A percentile compares a stretch with the other conserved stretches of the same genome.
These are phyloP conservation scores for Polypedilum vanderplanki DNA, from an alignment of 1,140 invertebrate species.

Conservation along the genomic window DNA sequence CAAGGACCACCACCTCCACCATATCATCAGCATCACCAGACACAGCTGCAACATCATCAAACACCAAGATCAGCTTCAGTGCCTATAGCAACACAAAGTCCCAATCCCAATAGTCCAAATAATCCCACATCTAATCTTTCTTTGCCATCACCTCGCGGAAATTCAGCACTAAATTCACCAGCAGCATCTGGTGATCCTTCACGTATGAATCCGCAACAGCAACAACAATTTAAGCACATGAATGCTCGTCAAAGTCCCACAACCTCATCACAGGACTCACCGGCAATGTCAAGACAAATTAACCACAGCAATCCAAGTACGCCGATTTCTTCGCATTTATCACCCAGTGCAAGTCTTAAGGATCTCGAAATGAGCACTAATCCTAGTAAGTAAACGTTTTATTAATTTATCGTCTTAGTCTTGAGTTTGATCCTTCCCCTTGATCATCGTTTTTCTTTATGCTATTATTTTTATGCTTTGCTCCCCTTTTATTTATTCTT, in stretches of 20 bases:
- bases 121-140: slow-evolving; percentile 65
- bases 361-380: slow-evolving; percentile 30
- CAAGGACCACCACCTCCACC: slow-evolving; percentile 82
- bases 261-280: slow-evolving; percentile 50
- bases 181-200: slow-evolving; percentile 46
- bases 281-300: slow-evolving; percentile 40
- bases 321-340: slow-evolving; percentile 56
- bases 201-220: slow-evolving; percentile 46
- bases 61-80: slow-evolving; percentile 75
- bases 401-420: neutral
- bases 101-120: slow-evolving; percentile 62
- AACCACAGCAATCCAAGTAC: slow-evolving; percentile 59
- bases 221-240: slow-evolving; percentile 46
- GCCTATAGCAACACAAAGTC: slow-evolving; percentile 67
- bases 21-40: slow-evolving; percentile 46
- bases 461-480: slow-evolving; percentile 26
- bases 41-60: no score
- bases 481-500: slow-evolving; percentile 3
- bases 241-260: slow-evolving; percentile 58
- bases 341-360: slow-evolving; percentile 47
- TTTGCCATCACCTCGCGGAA: slow-evolving; percentile 56
- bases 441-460: neutral
- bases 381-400: slow-evolving; percentile 23
- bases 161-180: slow-evolving; percentile 56
- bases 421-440: neutral